Conservation (phyloP, 2,888 invertebrate genomes). For the Perdita meconis region DNA sequence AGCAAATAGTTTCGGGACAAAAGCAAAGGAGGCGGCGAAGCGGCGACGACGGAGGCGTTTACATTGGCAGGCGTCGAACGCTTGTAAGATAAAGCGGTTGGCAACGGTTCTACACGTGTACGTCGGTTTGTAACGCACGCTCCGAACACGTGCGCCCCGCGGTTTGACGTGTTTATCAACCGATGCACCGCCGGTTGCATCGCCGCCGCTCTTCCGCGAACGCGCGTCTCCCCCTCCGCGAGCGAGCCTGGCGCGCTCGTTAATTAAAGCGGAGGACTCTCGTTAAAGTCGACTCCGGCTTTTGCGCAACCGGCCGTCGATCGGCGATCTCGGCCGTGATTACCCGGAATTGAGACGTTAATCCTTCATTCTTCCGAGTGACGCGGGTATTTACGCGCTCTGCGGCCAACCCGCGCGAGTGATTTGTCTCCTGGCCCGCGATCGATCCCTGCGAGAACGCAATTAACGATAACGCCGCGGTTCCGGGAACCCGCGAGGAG, state of each 20-base stretch:
- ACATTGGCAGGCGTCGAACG: constrained; percentile 74
- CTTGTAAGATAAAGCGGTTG: constrained; percentile 75
- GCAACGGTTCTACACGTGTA: constrained; percentile 72
- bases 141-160: constrained; percentile 70
- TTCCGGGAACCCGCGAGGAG: constrained; percentile 29
- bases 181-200: constrained; percentile 47
- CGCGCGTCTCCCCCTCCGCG: constrained; percentile 30
- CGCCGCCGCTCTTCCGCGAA: constrained; percentile 28
- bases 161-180: constrained; percentile 74
- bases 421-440: constrained; percentile 39
- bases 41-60: constrained; percentile 66
- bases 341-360: constrained; percentile 70
- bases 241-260: constrained; percentile 62
- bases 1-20: constrained; percentile 41
- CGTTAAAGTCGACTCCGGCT: constrained; percentile 71
- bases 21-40: constrained; percentile 39
- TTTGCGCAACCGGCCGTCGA: constrained; percentile 66
- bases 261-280: constrained; percentile 73
- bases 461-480: constrained; percentile 48
- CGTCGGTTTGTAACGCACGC: constrained; percentile 68
- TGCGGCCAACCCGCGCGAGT: constrained; percentile 44
- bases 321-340: constrained; percentile 57
- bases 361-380: constrained; percentile 46
- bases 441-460: constrained; percentile 18
- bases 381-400: constrained; percentile 36